Percentiles rank a stretch among this genome's conserved stretches.
Evolutionary conservation across 2,888 invertebrate genomes (phyloP).

Genomic region (Pelosia muscerda): DNA sequence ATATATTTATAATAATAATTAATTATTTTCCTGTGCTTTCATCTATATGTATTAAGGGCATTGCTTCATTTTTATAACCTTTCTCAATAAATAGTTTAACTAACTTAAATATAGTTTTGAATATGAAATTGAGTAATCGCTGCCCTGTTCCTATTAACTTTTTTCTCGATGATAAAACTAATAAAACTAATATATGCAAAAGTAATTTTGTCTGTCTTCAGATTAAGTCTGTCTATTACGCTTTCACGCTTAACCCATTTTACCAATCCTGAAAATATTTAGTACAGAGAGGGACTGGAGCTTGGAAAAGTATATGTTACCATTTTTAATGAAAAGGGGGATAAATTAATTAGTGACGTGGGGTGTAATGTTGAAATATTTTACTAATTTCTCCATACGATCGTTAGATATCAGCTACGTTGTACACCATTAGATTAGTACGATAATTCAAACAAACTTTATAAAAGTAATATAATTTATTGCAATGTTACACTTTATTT

Average conservation of each 20-base stretch:
- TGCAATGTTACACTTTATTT: conserved; percentile 42
- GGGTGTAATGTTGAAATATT: neutral
- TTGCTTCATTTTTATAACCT: neutral
- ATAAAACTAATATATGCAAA: too few relatives aligned
- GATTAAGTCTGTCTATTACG: too few relatives aligned
- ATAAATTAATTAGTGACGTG: too few relatives aligned
- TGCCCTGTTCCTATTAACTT: neutral
- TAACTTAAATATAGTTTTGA: neutral
- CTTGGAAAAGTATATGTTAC: too few relatives aligned
- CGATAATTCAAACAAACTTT: neutral
- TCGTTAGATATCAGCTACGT: neutral
- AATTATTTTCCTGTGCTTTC: neutral
- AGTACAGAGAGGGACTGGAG: too few relatives aligned
- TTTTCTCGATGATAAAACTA: too few relatives aligned
- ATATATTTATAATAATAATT: neutral
- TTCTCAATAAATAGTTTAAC: neutral
- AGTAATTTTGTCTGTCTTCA: too few relatives aligned
- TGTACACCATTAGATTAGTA: neutral
- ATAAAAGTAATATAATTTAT: neutral
- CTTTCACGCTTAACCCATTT: too few relatives aligned
- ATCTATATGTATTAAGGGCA: neutral
- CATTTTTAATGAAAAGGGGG: too few relatives aligned
- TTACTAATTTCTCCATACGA: too few relatives aligned
- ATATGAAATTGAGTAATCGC: neutral
- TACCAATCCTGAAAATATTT: too few relatives aligned